Conservation (phyloP, 2,888 invertebrate genomes). For the Mythimna impura region DNA sequence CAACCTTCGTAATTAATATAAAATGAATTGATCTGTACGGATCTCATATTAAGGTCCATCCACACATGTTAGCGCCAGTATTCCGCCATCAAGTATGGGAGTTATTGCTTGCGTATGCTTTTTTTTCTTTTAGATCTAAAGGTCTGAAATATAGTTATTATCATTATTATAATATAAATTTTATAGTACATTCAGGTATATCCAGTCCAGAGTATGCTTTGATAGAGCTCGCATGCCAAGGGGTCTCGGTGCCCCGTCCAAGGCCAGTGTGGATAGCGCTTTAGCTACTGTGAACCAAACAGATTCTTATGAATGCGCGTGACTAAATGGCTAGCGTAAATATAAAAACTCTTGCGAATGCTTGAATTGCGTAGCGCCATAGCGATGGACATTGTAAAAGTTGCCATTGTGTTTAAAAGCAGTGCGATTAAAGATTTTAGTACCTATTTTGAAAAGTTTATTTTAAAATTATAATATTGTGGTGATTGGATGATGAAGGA, state of each 20-base stretch:
- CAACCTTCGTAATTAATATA: background rate
- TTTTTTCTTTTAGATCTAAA: background rate
- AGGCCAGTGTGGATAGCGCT: no score
- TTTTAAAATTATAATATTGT: background rate
- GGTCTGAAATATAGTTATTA: no score
- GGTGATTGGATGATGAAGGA: no score
- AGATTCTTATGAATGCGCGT: background rate
- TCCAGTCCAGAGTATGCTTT: background rate
- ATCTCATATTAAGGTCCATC: background rate
- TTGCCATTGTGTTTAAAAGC: background rate
- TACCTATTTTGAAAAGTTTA: background rate
- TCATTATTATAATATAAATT: no score
- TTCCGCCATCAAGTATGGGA: no score
- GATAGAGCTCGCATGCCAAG: background rate
- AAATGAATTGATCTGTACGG: background rate
- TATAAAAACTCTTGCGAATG: conserved; percentile 25
- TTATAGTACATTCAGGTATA: background rate
- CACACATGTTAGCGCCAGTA: no score
- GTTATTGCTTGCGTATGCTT: background rate
- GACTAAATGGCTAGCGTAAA: background rate
- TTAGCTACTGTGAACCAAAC: background rate
- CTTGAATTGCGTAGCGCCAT: background rate
- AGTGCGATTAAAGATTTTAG: conserved; percentile 1
- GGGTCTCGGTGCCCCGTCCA: background rate
- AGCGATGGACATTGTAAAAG: background rate